Conservation (phyloP, 2,113 vertebrate genomes). For the Pedetes capensis region DNA sequence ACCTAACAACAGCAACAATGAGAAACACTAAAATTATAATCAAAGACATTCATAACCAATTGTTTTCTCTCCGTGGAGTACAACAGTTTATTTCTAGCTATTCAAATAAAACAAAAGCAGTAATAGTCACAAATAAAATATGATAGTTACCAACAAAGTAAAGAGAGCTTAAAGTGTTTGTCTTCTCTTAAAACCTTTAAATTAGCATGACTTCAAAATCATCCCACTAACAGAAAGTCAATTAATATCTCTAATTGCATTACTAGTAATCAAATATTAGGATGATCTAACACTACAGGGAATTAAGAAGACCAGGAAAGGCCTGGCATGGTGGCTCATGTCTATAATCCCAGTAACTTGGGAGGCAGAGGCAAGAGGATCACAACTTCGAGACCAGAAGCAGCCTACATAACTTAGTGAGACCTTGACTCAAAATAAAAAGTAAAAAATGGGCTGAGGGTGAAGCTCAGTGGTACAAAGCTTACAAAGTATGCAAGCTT, state of each 20-base stretch:
- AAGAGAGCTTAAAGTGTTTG: neutral
- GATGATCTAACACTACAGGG: neutral
- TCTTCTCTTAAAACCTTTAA: slow-evolving; percentile 22
- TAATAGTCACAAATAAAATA: slow-evolving; percentile 33
- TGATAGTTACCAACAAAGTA: neutral
- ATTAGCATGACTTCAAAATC: neutral
- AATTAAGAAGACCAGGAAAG: neutral
- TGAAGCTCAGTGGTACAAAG: neutral
- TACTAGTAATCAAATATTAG: slow-evolving; percentile 1
- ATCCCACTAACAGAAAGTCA: neutral
- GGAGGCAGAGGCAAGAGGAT: no score
- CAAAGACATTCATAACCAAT: neutral
- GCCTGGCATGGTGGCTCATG: no score
- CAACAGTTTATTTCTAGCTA: neutral
- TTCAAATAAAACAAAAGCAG: slow-evolving; percentile 4
- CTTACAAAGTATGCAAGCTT: no score
- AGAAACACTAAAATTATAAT: neutral
- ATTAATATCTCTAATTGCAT: slow-evolving; percentile 7
- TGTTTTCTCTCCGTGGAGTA: neutral
- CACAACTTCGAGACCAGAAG: no score
- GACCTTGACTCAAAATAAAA: no score
- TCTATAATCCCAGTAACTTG: no score
- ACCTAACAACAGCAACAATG: no score
- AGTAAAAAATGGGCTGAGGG: no score
- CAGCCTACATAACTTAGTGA: no score